A percentile compares a stretch with the other conserved stretches of the same genome.
phyloP scores from a whole-genome alignment of 2,888 invertebrate genomes.

The Drosophila sordidapex region DNA sequence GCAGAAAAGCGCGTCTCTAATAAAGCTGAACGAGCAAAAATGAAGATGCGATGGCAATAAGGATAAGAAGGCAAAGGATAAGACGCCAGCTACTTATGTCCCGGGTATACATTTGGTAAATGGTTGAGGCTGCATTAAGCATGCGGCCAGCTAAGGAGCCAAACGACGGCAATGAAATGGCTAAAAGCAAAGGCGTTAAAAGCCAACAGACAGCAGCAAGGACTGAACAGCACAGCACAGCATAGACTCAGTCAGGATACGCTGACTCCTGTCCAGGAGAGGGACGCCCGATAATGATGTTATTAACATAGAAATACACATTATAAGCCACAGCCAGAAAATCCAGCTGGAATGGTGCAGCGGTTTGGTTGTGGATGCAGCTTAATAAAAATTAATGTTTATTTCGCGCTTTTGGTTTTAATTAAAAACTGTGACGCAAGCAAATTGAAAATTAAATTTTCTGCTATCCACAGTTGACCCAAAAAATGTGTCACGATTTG shows the following conservation, averaged over 20 bases:
- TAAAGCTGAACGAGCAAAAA: slow-evolving; percentile 74
- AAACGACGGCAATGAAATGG: slow-evolving; percentile 47
- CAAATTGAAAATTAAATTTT: slow-evolving; percentile 69
- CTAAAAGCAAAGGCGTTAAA: slow-evolving; percentile 72
- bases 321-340: slow-evolving; percentile 60
- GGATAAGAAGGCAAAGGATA: slow-evolving; percentile 66
- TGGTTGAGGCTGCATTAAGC: slow-evolving; percentile 52
- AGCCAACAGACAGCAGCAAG: slow-evolving; percentile 51
- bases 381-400: slow-evolving; percentile 73
- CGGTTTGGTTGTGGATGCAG: slow-evolving; percentile 1
- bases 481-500: slow-evolving; percentile 50
- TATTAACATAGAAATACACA: slow-evolving; percentile 74
- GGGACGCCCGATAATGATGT: slow-evolving; percentile 66
- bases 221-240: slow-evolving; percentile 4
- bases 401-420: slow-evolving; percentile 70
- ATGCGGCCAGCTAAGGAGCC: slow-evolving; percentile 37
- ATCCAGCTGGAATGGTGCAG: neutral
- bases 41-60: slow-evolving; percentile 75
- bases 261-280: slow-evolving; percentile 17
- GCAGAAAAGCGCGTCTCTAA: slow-evolving; percentile 44
- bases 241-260: slow-evolving; percentile 8
- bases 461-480: slow-evolving; percentile 49
- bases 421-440: slow-evolving; percentile 71
- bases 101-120: slow-evolving; percentile 34
- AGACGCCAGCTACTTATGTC: slow-evolving; percentile 52